These are phyloP conservation scores for Bungarus multicinctus DNA, from an alignment of 2,113 vertebrate species.

Conservation along the genomic window DNA sequence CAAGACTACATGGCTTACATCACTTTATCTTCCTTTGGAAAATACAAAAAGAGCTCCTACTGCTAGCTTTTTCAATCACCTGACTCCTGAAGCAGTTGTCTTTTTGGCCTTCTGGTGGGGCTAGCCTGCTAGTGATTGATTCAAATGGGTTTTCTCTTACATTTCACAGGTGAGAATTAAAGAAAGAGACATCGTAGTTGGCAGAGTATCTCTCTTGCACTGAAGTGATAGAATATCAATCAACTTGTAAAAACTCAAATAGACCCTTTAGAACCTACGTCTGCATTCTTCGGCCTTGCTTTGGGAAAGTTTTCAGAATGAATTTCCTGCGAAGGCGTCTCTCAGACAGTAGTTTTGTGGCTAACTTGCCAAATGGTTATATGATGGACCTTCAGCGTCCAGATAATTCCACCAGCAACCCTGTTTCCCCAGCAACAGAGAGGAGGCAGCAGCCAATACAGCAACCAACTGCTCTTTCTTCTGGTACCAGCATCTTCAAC, in stretches of 20 bases:
- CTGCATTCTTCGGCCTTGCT: accelerated
- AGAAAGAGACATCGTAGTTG: background rate
- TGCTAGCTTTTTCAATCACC: background rate
- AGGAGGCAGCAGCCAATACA: slow-evolving; percentile 73
- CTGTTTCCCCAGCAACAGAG: slow-evolving; percentile 80
- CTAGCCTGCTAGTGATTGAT: background rate
- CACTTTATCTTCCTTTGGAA: background rate
- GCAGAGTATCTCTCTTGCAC: background rate
- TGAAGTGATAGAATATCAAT: background rate
- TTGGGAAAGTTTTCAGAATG: slow-evolving; percentile 67
- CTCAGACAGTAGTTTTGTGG: slow-evolving; percentile 96
- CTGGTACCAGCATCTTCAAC: slow-evolving; percentile 84
- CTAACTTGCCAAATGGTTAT: slow-evolving; percentile 95
- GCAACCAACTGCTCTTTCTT: slow-evolving; percentile 57
- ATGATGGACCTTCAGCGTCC: slow-evolving; percentile 93
- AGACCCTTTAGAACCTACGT: background rate
- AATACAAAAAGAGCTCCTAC: background rate
- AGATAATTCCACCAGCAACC: slow-evolving; percentile 81
- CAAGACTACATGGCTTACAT: background rate
- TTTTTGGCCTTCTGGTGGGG: background rate
- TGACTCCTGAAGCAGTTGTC: background rate
- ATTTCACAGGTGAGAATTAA: slow-evolving; percentile 11
- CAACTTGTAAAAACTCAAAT: background rate
- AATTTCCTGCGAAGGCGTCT: slow-evolving; percentile 95
- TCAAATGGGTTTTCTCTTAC: background rate